Evolutionary conservation across 2,113 vertebrate species (phyloP), one percentile per base, ranked within the genome.

Genomic region (Pterocles orientalis): DNA sequence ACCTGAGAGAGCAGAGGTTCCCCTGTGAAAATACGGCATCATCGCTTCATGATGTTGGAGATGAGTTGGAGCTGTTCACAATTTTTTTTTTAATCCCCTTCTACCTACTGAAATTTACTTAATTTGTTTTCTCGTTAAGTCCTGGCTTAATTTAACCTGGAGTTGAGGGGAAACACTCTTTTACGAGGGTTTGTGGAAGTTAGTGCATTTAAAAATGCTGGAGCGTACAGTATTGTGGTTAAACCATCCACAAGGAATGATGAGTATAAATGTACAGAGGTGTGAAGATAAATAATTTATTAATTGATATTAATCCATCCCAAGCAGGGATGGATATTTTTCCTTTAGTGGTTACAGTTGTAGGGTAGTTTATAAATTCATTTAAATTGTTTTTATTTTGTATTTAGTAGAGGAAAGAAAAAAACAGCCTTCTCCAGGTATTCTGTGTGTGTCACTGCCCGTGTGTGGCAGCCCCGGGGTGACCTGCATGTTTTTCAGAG

Each of bases 1-100:
- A 13, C 10, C 29, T 24, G 70, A 15, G 33, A 17, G n/a, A 33
- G 33, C 79, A 16, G 39, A 20, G 23, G 21, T 41, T 18, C 33
- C 18, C 60, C 6, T 1, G 14, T 3, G 5, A 10, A 20, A 43
- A 21, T 4, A 36, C 4, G 4, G 14, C 54, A 9, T 14, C 0
- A 0, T 4, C 2, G 1, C 18, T 33, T 51, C 8, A 0, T 14
- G 33, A 36, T 6, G 47, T 9, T 26, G n/a, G 53, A 39, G 51
- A 6, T 3, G 1, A 12, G 31, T 5, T 29, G 18, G 26, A 36
- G 20, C 4, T 25, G 15, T 14, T 81, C 31, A 34, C 9, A 13
- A 2, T 0, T n/a, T 16, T 33, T 45, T 20, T 10, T 18, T 15
- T 18, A 51, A 45, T 60, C 6, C 10, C 9, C 8, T 41, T 43